Base-by-base conservation (phyloP, 2,888 invertebrate species). In the Hermaeophaga mercurialis region DNA sequence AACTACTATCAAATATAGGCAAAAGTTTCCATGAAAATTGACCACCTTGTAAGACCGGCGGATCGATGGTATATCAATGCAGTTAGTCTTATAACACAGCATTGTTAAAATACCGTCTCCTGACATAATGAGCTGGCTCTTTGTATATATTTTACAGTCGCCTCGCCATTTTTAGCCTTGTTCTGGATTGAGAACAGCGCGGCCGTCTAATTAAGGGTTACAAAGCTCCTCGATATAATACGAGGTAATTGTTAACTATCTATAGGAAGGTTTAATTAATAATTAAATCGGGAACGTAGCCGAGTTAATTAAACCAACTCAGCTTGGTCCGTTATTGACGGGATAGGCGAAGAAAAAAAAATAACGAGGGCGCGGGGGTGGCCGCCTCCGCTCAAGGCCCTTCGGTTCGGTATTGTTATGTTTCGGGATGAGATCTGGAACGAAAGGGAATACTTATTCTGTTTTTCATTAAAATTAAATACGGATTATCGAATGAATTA, bases 41-140 rank as follows among this genome's bases (percentile, higher is more conserved):
- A 33, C 34, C 58, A 50, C 39, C 39, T 46, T 22, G 14, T 52
- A 70, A 64, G n/a, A 66, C 63, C 67, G 70, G 61, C 69, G 66
- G 65, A 66, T 70, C 69, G 69, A 70, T 69, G 67, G 69, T 64
- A 70, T 69, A 71, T 71, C 71, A 70, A 70, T 70, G 71, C 68
- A 66, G 70, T 69, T 69, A 66, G 64, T 63, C 61, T 61, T 59
- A 66, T 60, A 65, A 65, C 66, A 67, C 64, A 63, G 69, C 74
- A 73, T 75, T 75, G 75, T 75, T 74, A 74, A 73, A 74, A 73
- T 72, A 68, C 71, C 72, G 65, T 59, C 66, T 65, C 63, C 68
- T 69, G 71, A 71, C 71, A 73, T 75, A 75, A 75, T 75, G 75
- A 75, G 74, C 70, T 68, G n/a, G 68, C 72, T 73, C 73, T 70